phyloP scores from a whole-genome alignment of 2,797 vertebrate genomes.

The Arremon aurantiirostris region DNA sequence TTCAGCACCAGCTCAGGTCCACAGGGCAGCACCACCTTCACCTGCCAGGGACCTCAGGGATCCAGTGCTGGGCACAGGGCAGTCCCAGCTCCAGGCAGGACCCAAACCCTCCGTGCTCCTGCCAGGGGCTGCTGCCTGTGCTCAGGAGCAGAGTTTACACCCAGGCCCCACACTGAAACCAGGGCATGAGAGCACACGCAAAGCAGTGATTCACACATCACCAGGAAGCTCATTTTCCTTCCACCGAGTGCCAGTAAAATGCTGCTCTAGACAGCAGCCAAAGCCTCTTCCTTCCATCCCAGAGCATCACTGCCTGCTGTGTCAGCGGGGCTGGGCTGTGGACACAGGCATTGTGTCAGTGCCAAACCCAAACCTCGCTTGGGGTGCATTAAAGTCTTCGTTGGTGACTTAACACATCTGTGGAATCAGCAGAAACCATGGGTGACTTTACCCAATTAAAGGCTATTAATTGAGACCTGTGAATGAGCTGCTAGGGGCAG shows the following conservation, averaged over 20 bases:
- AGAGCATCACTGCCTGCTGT: neutral
- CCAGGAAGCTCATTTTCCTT: constrained; percentile 38
- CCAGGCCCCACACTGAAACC: neutral
- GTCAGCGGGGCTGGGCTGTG: neutral
- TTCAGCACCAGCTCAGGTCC: neutral
- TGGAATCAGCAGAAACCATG: constrained; percentile 21
- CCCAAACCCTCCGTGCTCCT: neutral
- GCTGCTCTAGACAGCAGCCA: neutral
- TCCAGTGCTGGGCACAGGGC: neutral
- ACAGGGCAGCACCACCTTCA: neutral
- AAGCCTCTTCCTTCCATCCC: constrained; percentile 22
- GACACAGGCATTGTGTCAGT: neutral
- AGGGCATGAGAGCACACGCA: constrained; percentile 40
- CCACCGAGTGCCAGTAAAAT: constrained; percentile 40
- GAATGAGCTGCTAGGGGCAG: neutral
- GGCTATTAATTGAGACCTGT: neutral
- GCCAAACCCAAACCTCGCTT: neutral
- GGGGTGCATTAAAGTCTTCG: neutral
- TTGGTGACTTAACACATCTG: neutral
- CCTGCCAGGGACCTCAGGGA: neutral
- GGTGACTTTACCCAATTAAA: neutral
- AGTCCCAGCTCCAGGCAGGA: neutral
- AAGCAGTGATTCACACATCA: constrained; percentile 24
- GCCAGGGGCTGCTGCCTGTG: neutral
- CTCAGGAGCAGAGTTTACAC: neutral